Evolutionary conservation across 2,113 vertebrate species (phyloP).

Genomic region (Oreotrochilus melanogaster): DNA sequence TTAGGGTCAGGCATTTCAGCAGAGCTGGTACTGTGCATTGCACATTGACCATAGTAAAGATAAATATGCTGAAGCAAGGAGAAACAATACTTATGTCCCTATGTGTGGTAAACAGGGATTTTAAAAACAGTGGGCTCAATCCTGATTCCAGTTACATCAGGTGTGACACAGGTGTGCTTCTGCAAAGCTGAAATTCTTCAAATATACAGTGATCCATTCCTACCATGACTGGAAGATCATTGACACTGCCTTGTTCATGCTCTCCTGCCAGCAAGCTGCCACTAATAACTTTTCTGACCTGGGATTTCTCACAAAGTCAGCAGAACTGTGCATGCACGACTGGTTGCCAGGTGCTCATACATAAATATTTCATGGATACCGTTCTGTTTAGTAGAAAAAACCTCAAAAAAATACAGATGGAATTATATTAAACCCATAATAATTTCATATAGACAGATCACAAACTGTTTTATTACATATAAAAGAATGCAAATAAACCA

Average conservation of each 20-base stretch:
- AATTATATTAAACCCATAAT: constrained; percentile 38
- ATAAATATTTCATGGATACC: constrained; percentile 52
- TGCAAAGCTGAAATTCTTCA: neutral
- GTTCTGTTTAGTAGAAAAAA: constrained; percentile 46
- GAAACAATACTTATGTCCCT: neutral
- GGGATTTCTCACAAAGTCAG: neutral
- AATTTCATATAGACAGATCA: neutral
- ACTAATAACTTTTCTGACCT: neutral
- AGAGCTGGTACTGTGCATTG: neutral
- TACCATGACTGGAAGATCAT: neutral
- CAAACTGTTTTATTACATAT: neutral
- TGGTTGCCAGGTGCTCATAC: constrained; percentile 20
- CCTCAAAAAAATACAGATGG: constrained; percentile 29
- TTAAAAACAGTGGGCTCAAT: neutral
- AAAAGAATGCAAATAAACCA: constrained; percentile 5
- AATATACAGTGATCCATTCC: neutral
- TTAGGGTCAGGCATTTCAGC: neutral
- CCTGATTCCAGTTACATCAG: neutral
- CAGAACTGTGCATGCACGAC: neutral
- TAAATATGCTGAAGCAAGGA: neutral
- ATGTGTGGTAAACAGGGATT: neutral
- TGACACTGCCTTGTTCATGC: neutral
- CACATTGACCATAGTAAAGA: neutral
- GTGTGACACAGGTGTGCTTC: neutral
- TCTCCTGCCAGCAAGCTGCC: neutral